Evolutionary conservation across 2,888 invertebrate genomes (phyloP), one percentile per base, ranked within the genome.

Genomic region (Chymomyza caudatula): DNA sequence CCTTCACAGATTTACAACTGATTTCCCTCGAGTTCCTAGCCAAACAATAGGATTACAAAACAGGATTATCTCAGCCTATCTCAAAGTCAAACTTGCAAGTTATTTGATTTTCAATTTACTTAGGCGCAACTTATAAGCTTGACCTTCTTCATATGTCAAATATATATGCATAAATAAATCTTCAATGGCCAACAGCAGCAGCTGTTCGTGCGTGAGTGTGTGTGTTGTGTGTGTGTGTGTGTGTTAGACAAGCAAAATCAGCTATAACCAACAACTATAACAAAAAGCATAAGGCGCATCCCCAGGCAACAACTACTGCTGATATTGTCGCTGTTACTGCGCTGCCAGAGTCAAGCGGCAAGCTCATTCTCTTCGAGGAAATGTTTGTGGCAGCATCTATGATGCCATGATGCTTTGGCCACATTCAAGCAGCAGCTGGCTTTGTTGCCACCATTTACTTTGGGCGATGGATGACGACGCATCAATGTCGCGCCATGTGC

Each of bases 401-500:
- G n/a, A n/a, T 29, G 8, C 29, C 11, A 37, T 37, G 11, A 0
- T 37, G 29, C 29, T 37, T 4, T 37, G 29, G 29, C 11, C 29
- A 37, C 29, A 17, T n/a, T 47, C n/a, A 17, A 17, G 44, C 51
- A 64, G 61, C 61, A 47, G 56, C 60, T 57, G 57, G 49, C 49
- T n/a, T 15, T 47, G 37, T 61, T 51, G 44, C 29, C 29, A 37
- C 2, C 29, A 37, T 51, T 22, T 57, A 25, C 8, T 49, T 51
- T 51, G 57, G 42, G 5, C 64, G 29, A 1, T 2, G 29, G n/a
- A n/a, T 2, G 29, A n/a, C n/a, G n/a, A n/a, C n/a, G 60, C 66
- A 54, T 73, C 65, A 63, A 61, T 63, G 73, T 67, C 13, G 47
- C 72, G 67, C 47, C 63, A 54, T 49, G 29, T 54, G 54, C 25